Conservation (phyloP, 2,888 invertebrate species). For the Cerastis leucographa region DNA sequence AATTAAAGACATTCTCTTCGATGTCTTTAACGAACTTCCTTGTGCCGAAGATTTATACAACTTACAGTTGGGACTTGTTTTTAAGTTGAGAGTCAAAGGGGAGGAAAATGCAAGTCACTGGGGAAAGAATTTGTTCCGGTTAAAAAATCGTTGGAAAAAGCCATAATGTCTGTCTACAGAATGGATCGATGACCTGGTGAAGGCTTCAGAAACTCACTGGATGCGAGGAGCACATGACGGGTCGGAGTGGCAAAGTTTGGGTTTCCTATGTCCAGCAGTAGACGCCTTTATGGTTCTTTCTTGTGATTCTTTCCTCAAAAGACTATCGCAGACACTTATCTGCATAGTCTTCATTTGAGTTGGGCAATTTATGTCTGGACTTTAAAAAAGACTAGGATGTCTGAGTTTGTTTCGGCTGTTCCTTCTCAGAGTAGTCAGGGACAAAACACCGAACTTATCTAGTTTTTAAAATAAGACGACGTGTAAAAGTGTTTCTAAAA, state of each 20-base stretch:
- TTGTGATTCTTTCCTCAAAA: too few relatives aligned
- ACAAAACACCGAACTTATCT: too few relatives aligned
- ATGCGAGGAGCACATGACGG: background rate
- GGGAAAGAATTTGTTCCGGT: background rate
- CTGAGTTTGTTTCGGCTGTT: too few relatives aligned
- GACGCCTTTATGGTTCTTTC: background rate
- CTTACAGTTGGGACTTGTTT: conserved; percentile 37
- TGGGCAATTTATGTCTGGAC: too few relatives aligned
- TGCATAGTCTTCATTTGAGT: too few relatives aligned
- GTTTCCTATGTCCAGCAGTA: background rate
- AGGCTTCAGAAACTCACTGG: background rate
- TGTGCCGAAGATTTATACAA: conserved; percentile 46
- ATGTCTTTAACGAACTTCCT: conserved; percentile 50
- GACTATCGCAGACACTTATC: too few relatives aligned
- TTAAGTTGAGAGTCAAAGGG: conserved; percentile 29
- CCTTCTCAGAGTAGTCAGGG: too few relatives aligned
- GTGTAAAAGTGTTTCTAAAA: too few relatives aligned
- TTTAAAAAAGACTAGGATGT: too few relatives aligned
- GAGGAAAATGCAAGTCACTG: background rate
- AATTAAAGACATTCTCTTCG: conserved; percentile 61
- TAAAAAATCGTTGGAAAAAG: background rate
- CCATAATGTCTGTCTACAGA: background rate
- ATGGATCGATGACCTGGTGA: background rate
- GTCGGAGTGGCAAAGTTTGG: background rate
- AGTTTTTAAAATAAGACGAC: too few relatives aligned